These are phyloP conservation scores for Mus minutoides DNA, from an alignment of 2,797 vertebrate species.

Conservation along the genomic window DNA sequence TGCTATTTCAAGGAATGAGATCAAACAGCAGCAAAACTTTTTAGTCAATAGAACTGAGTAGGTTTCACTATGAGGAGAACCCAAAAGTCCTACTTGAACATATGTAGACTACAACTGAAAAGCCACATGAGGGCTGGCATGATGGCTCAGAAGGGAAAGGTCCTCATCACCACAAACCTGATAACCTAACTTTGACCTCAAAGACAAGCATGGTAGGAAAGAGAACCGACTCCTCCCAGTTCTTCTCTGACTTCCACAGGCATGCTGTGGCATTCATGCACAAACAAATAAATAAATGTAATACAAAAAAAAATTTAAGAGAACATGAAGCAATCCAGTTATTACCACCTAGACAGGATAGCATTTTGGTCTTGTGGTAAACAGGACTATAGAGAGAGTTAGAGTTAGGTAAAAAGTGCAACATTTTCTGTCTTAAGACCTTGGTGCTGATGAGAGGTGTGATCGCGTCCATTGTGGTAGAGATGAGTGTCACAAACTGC, in stretches of 20 bases:
- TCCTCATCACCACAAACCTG: not conserved
- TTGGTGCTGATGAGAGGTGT: conserved; percentile 94
- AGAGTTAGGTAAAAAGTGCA: not conserved
- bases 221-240: not conserved
- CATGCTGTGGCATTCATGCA: not conserved
- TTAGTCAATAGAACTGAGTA: not conserved
- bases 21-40: not conserved
- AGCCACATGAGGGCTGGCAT: not conserved
- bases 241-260: not conserved
- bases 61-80: not conserved
- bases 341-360: not conserved
- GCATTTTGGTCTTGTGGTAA: not conserved
- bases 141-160: not conserved
- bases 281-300: not conserved
- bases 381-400: not conserved
- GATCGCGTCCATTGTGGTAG: conserved; percentile 94
- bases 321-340: not conserved
- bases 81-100: not conserved
- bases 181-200: not conserved
- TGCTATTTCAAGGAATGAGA: not conserved
- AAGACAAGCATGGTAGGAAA: not conserved
- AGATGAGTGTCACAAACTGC: conserved; percentile 95
- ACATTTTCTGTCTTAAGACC: conserved; percentile 83
- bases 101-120: not conserved
- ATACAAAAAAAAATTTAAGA: not conserved